phyloP scores from a whole-genome alignment of 2,888 invertebrate genomes.

The Mamestra brassicae region DNA sequence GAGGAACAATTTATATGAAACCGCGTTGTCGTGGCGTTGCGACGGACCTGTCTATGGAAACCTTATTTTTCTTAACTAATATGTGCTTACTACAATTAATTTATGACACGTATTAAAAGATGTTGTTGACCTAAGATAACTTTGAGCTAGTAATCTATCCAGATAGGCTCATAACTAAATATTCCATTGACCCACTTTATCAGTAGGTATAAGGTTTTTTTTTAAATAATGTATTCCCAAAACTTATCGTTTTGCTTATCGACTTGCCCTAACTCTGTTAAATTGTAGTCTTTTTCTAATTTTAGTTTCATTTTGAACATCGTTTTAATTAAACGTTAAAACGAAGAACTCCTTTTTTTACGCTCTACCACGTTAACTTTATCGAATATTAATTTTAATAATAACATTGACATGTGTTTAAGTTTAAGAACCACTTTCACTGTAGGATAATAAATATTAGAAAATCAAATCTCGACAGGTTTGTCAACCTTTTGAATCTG shows the following conservation, averaged over 20 bases:
- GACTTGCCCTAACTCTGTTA: not conserved
- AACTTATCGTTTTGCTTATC: not conserved
- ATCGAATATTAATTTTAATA: not conserved
- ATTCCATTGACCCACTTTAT: slow-evolving; percentile 30
- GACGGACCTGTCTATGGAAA: not conserved
- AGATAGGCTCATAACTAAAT: slow-evolving; percentile 19
- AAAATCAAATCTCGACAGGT: slow-evolving; percentile 27
- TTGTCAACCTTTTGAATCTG: slow-evolving; percentile 4
- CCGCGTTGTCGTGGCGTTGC: not conserved
- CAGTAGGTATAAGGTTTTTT: not conserved
- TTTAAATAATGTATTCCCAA: not conserved
- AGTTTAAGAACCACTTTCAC: slow-evolving; percentile 44
- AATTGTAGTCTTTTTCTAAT: not conserved
- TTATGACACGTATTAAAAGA: slow-evolving; percentile 17
- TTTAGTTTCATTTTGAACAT: not conserved
- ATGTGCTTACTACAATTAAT: slow-evolving; percentile 13
- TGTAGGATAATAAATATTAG: slow-evolving; percentile 13
- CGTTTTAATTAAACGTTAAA: not conserved
- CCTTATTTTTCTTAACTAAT: not conserved
- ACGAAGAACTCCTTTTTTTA: not conserved
- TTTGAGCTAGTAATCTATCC: slow-evolving; percentile 6
- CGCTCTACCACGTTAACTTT: not conserved
- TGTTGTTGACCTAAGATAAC: slow-evolving; percentile 8
- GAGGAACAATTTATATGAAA: not conserved
- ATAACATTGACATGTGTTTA: not conserved